phyloP scores from a whole-genome alignment of 2,888 invertebrate genomes.

The Calephelis perditalis region DNA sequence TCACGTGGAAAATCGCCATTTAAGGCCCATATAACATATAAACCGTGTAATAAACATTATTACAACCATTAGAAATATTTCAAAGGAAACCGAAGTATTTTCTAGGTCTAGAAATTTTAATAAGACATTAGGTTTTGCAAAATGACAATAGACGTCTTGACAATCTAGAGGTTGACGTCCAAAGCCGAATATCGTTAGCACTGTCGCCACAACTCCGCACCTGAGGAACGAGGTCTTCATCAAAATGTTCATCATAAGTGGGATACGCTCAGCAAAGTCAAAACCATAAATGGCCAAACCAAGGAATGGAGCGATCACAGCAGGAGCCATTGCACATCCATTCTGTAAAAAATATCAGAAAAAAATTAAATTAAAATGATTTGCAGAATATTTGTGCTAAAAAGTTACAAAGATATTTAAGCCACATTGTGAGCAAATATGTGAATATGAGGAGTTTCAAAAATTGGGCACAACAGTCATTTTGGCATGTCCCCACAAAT shows the following conservation, averaged over 20 bases:
- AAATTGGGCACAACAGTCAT: no score
- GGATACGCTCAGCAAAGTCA: slow-evolving; percentile 82
- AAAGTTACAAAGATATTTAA: no score
- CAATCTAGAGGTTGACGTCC: slow-evolving; percentile 77
- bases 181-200: slow-evolving; percentile 81
- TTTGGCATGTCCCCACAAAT: no score
- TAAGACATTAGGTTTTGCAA: slow-evolving; percentile 80
- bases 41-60: slow-evolving; percentile 77
- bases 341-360: slow-evolving; percentile 68
- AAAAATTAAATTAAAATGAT: no score
- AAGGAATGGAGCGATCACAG: slow-evolving; percentile 81
- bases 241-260: slow-evolving; percentile 76
- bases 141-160: slow-evolving; percentile 80
- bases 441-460: no score
- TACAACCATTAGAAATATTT: slow-evolving; percentile 70
- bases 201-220: slow-evolving; percentile 80
- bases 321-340: slow-evolving; percentile 82
- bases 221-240: slow-evolving; percentile 83
- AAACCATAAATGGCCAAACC: slow-evolving; percentile 84
- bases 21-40: slow-evolving; percentile 76
- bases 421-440: no score
- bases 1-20: slow-evolving; percentile 73
- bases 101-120: slow-evolving; percentile 79
- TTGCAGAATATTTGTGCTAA: no score
- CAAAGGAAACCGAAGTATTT: slow-evolving; percentile 74